These are phyloP conservation scores for Datnioides undecimradiatus DNA, from an alignment of 2,113 vertebrate species.

Conservation along the genomic window DNA sequence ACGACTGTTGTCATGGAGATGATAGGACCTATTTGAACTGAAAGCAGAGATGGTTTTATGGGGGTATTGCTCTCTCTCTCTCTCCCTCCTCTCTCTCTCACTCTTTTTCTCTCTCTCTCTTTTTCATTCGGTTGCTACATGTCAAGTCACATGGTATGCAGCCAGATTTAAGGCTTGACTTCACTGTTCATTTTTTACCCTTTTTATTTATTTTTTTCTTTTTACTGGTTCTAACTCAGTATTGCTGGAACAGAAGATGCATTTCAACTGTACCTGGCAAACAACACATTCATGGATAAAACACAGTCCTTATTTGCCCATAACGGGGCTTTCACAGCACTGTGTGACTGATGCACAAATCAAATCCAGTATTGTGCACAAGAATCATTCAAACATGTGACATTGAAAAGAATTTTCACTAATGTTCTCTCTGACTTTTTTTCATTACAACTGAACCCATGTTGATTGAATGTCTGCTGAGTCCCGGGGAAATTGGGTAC, in stretches of 20 bases:
- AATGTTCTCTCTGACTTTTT: constrained; percentile 59
- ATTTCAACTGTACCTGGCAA: constrained; percentile 63
- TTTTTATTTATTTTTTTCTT: not conserved
- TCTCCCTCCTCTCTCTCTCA: constrained; percentile 37
- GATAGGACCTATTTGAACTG: constrained; percentile 88
- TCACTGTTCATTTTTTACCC: constrained; percentile 59
- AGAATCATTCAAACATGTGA: constrained; percentile 41
- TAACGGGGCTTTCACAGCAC: constrained; percentile 10
- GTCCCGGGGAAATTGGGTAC: constrained; percentile 43
- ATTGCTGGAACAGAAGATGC: constrained; percentile 64
- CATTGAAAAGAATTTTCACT: constrained; percentile 49
- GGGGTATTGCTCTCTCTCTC: constrained; percentile 72
- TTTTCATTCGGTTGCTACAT: constrained; percentile 68
- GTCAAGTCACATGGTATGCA: constrained; percentile 79
- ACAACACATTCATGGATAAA: constrained; percentile 31
- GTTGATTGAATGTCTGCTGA: constrained; percentile 56
- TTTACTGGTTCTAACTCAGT: constrained; percentile 52
- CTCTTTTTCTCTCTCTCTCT: constrained; percentile 34
- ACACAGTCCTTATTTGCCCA: constrained; percentile 36
- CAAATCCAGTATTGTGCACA: constrained; percentile 11
- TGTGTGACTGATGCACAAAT: constrained; percentile 37
- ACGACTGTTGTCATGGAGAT: constrained; percentile 91
- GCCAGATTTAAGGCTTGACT: constrained; percentile 82
- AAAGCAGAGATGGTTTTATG: constrained; percentile 84
- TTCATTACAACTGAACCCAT: constrained; percentile 34